A percentile compares a stretch with the other conserved stretches of the same genome.
phyloP scores from a whole-genome alignment of 2,113 vertebrate genomes.

The Condylura cristata region DNA sequence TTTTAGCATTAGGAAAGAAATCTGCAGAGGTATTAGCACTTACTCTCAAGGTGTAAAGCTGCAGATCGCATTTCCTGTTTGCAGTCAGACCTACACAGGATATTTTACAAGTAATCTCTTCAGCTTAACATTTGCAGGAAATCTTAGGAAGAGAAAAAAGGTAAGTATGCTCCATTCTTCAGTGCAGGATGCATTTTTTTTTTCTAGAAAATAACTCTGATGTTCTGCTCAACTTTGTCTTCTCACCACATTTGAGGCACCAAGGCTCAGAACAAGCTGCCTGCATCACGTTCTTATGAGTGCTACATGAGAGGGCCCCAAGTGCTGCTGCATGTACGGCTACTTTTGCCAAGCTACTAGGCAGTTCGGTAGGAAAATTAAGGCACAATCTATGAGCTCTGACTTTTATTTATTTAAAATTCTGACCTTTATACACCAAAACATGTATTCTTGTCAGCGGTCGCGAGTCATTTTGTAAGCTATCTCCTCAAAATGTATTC shows the following conservation, averaged over 20 bases:
- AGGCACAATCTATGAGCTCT: not conserved
- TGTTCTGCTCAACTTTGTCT: not conserved
- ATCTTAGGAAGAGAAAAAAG: not conserved
- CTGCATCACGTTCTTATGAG: not conserved
- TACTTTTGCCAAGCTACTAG: not conserved
- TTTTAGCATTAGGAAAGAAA: constrained; percentile 22
- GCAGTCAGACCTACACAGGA: not conserved
- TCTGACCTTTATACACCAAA: not conserved
- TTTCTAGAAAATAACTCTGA: not conserved
- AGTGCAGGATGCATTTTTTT: not conserved
- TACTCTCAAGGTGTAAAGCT: not conserved
- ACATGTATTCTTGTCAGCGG: not conserved
- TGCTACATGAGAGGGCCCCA: not conserved
- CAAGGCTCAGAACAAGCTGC: not conserved
- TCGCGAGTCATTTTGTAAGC: not conserved
- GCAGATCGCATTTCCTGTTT: constrained; percentile 24
- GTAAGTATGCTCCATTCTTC: not conserved
- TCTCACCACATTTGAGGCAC: not conserved
- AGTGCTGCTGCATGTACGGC: not conserved
- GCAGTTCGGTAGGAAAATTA: not conserved
- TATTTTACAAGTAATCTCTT: not conserved
- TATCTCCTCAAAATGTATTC: not conserved
- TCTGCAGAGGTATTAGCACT: not conserved
- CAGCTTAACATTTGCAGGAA: constrained; percentile 41
- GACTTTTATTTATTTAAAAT: not conserved